A percentile compares a stretch with the other conserved stretches of the same genome.
Evolutionary conservation across 2,888 invertebrate species (phyloP).

Genomic region (Altica lythri): DNA sequence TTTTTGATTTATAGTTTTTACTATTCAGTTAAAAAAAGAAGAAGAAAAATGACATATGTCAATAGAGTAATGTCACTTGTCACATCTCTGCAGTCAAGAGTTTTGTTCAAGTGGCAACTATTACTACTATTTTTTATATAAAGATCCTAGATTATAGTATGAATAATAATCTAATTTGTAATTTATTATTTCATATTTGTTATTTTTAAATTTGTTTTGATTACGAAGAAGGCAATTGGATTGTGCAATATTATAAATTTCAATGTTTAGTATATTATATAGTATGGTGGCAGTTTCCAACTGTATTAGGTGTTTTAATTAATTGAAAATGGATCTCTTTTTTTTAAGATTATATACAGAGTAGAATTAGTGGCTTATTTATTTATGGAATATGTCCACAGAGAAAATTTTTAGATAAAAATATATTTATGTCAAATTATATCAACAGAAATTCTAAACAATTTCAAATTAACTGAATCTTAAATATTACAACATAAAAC

Average conservation of each 20-base stretch:
- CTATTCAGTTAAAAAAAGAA: too few species aligned
- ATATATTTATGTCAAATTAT: constrained; percentile 24
- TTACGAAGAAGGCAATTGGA: constrained; percentile 34
- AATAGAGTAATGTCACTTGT: too few species aligned
- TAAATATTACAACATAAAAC: constrained; percentile 2
- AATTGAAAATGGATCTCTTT: constrained; percentile 42
- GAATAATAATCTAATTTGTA: too few species aligned
- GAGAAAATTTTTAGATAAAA: too few species aligned
- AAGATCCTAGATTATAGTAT: too few species aligned
- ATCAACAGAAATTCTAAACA: constrained; percentile 18
- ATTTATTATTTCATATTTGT: constrained; percentile 21
- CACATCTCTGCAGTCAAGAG: too few species aligned
- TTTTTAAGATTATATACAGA: constrained; percentile 34
- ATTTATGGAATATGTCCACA: constrained; percentile 26
- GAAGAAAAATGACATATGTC: too few species aligned
- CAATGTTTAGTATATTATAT: constrained; percentile 23
- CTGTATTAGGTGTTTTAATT: constrained; percentile 32
- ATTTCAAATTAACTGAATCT: background rate
- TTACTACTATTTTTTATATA: too few species aligned
- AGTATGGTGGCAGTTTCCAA: constrained; percentile 31
- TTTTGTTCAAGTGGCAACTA: too few species aligned
- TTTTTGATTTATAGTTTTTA: too few species aligned
- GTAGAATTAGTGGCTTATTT: constrained; percentile 38
- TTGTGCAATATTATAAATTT: constrained; percentile 38
- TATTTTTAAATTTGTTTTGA: constrained; percentile 21